Evolutionary conservation across 2,888 invertebrate genomes (phyloP).

Genomic region (Uropetala carovei): DNA sequence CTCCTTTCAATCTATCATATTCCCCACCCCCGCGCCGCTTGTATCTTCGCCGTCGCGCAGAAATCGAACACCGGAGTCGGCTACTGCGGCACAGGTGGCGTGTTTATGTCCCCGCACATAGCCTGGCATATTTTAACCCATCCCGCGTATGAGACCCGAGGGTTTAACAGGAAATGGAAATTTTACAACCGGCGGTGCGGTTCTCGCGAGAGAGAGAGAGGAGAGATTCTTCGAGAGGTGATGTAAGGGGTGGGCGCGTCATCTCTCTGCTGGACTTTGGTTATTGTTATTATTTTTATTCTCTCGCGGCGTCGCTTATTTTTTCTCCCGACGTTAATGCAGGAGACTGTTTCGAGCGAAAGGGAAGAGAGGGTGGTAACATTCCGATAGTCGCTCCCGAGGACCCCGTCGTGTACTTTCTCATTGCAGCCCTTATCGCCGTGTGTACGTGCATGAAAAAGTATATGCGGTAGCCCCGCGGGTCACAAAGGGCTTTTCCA

Average conservation of each 20-base stretch:
- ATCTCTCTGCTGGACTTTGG: not conserved
- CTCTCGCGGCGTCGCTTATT: not conserved
- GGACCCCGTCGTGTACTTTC: no score
- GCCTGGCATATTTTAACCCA: not conserved
- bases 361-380: no score
- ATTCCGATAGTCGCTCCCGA: no score
- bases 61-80: not conserved
- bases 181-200: not conserved
- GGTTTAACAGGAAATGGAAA: slow-evolving; percentile 16
- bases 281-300: not conserved
- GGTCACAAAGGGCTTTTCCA: no score
- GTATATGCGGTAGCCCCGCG: no score
- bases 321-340: not conserved
- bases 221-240: not conserved
- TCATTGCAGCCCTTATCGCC: no score
- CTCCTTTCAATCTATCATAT: slow-evolving; percentile 3
- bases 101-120: not conserved
- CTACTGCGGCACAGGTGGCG: slow-evolving; percentile 10
- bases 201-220: not conserved
- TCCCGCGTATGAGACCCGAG: not conserved
- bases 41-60: slow-evolving; percentile 1
- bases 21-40: slow-evolving; percentile 12
- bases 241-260: not conserved
- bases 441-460: no score
- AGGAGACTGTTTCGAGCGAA: no score